Percentiles rank a stretch among this genome's conserved stretches.
phyloP scores from a whole-genome alignment of 2,888 invertebrate species.

The Mesopsocus fuscifrons region DNA sequence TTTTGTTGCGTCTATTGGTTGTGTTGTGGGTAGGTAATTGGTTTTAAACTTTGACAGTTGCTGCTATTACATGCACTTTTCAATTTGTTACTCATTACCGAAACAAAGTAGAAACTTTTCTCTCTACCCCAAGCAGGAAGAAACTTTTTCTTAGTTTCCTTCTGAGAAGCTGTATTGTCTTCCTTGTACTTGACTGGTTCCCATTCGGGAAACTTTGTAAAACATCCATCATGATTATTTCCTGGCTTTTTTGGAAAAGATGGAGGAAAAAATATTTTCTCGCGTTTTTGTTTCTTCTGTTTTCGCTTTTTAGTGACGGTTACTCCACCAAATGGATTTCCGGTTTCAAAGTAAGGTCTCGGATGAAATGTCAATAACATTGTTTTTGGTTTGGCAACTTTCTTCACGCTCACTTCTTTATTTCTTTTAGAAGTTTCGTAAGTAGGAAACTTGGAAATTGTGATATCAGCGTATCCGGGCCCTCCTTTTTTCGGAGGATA shows the following conservation, averaged over 20 bases:
- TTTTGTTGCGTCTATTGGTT: too few relatives aligned
- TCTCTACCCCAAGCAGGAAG: neutral
- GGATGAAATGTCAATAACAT: constrained; percentile 20
- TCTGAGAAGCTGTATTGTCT: too few relatives aligned
- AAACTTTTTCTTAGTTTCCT: too few relatives aligned
- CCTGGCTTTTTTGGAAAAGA: constrained; percentile 18
- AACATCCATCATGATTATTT: constrained; percentile 25
- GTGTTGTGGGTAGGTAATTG: neutral
- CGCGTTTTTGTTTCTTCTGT: neutral
- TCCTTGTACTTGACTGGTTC: constrained; percentile 15
- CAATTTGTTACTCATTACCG: neutral
- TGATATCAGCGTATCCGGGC: constrained; percentile 30
- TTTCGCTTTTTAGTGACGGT: constrained; percentile 18
- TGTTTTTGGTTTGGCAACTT: constrained; percentile 17
- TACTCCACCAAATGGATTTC: too few relatives aligned
- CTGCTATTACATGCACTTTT: neutral
- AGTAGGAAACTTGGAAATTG: constrained; percentile 28
- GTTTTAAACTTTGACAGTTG: neutral
- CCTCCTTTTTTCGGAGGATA: constrained; percentile 29
- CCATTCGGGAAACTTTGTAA: constrained; percentile 23
- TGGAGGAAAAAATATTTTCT: constrained; percentile 1
- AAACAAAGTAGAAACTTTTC: neutral
- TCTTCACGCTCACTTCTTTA: too few relatives aligned
- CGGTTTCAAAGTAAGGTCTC: constrained; percentile 24
- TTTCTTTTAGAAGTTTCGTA: too few relatives aligned